Conservation (phyloP, 2,888 invertebrate species). For the Serripes groenlandicus region DNA sequence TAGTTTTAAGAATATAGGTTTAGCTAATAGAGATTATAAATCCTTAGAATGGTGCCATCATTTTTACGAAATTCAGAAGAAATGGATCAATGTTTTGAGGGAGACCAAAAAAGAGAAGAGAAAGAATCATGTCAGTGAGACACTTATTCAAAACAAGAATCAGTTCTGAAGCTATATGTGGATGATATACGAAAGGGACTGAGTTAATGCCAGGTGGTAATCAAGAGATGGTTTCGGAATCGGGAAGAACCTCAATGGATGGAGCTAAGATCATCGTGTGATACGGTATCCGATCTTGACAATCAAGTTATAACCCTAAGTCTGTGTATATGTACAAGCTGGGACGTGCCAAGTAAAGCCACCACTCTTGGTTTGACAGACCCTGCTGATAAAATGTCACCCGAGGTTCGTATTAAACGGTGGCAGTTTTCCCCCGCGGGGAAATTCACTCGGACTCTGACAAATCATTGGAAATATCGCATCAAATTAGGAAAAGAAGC, state of each 20-base stretch:
- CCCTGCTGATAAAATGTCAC: conserved; percentile 2
- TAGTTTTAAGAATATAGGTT: conserved; percentile 28
- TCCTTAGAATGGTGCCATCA: conserved; percentile 78
- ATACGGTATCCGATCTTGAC: conserved; percentile 71
- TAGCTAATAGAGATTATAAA: conserved; percentile 70
- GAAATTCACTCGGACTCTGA: conserved; percentile 52
- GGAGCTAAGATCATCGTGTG: conserved; percentile 65
- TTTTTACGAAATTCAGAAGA: conserved; percentile 81
- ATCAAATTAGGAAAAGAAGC: conserved; percentile 44
- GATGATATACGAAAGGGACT: conserved; percentile 19
- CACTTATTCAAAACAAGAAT: too few relatives aligned
- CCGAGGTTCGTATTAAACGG: conserved; percentile 24
- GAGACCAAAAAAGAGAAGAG: conserved; percentile 58
- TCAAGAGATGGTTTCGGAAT: conserved; percentile 48
- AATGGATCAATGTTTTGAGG: conserved; percentile 77
- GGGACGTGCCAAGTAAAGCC: conserved; percentile 44
- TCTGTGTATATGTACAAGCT: conserved; percentile 73
- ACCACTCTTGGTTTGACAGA: background rate
- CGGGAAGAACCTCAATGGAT: conserved; percentile 68
- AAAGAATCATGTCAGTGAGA: too few relatives aligned
- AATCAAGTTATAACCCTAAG: conserved; percentile 69
- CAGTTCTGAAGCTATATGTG: conserved; percentile 7
- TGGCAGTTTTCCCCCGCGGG: conserved; percentile 31
- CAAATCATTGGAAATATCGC: conserved; percentile 31
- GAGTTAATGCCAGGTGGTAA: conserved; percentile 17